Base-by-base conservation (phyloP, 2,888 invertebrate species). In the Siphlonurus alternatus region DNA sequence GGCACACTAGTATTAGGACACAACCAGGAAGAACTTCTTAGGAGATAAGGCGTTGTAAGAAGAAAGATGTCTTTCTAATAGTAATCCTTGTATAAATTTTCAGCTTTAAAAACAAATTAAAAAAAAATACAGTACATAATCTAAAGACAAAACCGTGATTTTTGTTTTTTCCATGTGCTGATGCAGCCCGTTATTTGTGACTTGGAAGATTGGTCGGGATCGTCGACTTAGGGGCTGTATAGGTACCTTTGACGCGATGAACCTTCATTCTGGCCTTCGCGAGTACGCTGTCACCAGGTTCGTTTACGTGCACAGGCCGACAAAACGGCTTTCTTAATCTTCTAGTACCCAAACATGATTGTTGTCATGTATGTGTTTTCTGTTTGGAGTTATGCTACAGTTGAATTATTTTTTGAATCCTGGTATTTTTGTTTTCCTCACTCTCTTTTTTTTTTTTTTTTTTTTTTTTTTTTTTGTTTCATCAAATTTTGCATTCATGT, bases 121-220 rank as follows among this genome's bases (percentile, higher is more conserved):
- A n/a, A n/a, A n/a, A n/a, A n/a, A n/a, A n/a, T n/a, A n/a, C n/a
- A n/a, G n/a, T n/a, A n/a, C n/a, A n/a, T n/a, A n/a, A n/a, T n/a
- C n/a, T n/a, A n/a, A n/a, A 61, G 25, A 24, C 10, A 62, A 53
- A 23, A 64, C 15, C 60, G 54, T 25, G 24, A 60, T 67, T 66
- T 65, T 67, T 66, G 68, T 70, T 67, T 72, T 71, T 69, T n/a
- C 15, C 38, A 38, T 38, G 38, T 38, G 38, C 38, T 38, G 38
- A 5, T 38, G 67, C 79, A 94, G 94, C 78, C 99, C 99, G 64
- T 81, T 99, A 74, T 99, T 99, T 81, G 99, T 99, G 69, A 99
- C 99, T 67, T 99, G 99, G 99, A 93, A 94, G 79, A 93, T 94
- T 74, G 99, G 98, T 63, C 88, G 91, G 74, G 96, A 96, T 74